Evolutionary conservation across 2,113 vertebrate species (phyloP).

Genomic region (Aldabrachelys gigantea): DNA sequence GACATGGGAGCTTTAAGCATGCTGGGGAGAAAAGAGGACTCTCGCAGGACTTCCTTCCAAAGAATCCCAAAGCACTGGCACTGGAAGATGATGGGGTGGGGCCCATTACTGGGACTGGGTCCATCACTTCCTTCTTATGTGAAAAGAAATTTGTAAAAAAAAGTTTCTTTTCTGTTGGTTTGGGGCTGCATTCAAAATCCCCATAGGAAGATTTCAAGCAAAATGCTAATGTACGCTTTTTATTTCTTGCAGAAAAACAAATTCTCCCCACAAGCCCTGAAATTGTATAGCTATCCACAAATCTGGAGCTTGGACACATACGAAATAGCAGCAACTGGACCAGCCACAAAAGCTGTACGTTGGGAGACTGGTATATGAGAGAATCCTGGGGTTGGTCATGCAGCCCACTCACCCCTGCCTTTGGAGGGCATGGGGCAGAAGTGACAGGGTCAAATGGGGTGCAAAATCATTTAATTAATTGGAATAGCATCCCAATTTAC

Average conservation of each 20-base stretch:
- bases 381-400: background rate
- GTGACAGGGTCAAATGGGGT: background rate
- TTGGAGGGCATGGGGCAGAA: background rate
- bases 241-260: constrained; percentile 54
- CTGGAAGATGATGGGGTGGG: background rate
- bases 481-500: constrained; percentile 10
- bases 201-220: constrained; percentile 44
- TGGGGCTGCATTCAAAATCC: constrained; percentile 46
- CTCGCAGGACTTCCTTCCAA: background rate
- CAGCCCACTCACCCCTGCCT: background rate
- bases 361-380: background rate
- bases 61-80: background rate
- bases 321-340: constrained; percentile 29
- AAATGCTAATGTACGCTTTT: constrained; percentile 36
- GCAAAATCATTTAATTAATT: background rate
- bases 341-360: constrained; percentile 13
- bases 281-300: constrained; percentile 39
- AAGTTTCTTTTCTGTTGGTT: rapidly evolving
- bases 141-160: background rate
- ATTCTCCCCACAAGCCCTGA: constrained; percentile 25
- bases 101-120: background rate
- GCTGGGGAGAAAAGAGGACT: background rate
- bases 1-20: background rate
- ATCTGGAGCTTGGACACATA: constrained; percentile 14
- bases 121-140: background rate